A percentile compares a stretch with the other conserved stretches of the same genome.
Conservation (phyloP, 2,797 vertebrate genomes). For the Falco peregrinus region DNA sequence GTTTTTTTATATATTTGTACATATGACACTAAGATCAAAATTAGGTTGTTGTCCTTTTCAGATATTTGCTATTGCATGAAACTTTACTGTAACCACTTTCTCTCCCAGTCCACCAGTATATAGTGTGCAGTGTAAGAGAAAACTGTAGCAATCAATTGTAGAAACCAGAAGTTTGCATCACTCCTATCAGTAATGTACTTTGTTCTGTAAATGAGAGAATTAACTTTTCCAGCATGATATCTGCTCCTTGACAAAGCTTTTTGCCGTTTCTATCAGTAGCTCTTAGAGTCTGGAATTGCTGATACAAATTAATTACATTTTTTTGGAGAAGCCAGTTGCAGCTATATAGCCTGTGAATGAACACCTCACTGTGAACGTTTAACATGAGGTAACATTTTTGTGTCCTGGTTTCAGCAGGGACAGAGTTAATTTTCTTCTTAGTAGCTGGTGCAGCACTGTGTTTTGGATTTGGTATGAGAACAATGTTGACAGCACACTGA, state of each 20-base stretch:
- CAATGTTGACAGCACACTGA: too few relatives aligned
- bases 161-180: neutral
- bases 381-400: neutral
- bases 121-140: neutral
- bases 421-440: too few relatives aligned
- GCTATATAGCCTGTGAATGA: neutral
- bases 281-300: neutral
- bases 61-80: neutral
- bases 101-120: neutral
- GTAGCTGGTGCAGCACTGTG: too few relatives aligned
- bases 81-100: neutral
- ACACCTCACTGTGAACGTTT: neutral
- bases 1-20: neutral
- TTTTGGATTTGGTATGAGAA: too few relatives aligned
- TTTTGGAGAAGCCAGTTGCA: neutral
- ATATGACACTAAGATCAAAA: neutral
- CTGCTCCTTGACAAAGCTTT: neutral
- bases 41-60: neutral
- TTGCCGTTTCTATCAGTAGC: neutral
- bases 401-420: too few relatives aligned
- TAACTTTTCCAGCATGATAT: neutral
- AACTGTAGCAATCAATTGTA: neutral
- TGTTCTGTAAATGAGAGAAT: neutral
- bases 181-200: neutral
- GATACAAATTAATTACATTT: neutral